Conservation (phyloP, 2,113 vertebrate species). For the Gavialis gangeticus region DNA sequence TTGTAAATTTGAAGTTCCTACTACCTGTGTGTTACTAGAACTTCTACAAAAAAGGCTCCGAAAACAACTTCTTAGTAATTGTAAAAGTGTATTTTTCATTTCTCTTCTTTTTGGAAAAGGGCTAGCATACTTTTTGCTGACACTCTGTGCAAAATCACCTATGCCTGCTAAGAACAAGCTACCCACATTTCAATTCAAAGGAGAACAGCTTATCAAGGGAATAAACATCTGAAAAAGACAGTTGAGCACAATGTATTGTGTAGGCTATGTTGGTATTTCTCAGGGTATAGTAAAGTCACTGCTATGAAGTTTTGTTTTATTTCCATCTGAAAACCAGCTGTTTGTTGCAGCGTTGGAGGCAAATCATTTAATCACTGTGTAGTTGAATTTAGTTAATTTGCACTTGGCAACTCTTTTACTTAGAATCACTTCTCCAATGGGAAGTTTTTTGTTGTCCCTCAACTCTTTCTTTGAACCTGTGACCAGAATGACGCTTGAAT, state of each 20-base stretch:
- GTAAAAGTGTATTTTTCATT: background rate
- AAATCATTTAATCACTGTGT: background rate
- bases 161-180: background rate
- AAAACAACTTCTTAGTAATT: background rate
- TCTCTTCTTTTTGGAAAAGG: background rate
- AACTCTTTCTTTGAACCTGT: background rate
- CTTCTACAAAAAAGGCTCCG: background rate
- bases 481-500: slow-evolving; percentile 12
- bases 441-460: background rate
- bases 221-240: background rate
- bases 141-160: background rate
- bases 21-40: background rate
- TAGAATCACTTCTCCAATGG: background rate
- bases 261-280: background rate
- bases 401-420: background rate
- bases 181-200: background rate
- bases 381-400: background rate
- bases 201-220: background rate
- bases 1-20: background rate
- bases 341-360: background rate
- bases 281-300: background rate
- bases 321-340: background rate
- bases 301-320: fast-evolving
- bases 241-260: background rate
- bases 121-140: background rate